phyloP scores from a whole-genome alignment of 92 coral and sea anemone species.

The Palythoa grandis region DNA sequence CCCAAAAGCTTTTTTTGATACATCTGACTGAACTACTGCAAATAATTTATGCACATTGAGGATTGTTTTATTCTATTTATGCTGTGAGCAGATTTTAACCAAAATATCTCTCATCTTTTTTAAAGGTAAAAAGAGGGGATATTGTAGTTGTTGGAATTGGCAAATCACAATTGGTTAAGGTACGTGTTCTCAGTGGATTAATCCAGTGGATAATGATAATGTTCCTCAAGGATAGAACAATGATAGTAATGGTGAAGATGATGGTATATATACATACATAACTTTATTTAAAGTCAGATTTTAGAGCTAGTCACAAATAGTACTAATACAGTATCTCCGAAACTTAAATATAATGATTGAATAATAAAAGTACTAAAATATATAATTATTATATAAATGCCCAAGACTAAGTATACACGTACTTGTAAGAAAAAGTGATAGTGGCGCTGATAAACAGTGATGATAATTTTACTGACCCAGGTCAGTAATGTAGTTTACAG shows the following conservation, averaged over 20 bases:
- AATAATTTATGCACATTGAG: background rate
- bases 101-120: background rate
- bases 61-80: background rate
- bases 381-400: no score
- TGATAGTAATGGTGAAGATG: background rate
- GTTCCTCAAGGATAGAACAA: background rate
- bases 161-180: constrained; percentile 87
- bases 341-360: no score
- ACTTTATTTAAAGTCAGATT: no score
- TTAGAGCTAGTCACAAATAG: no score
- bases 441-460: no score
- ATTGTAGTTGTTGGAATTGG: constrained; percentile 98
- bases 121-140: constrained; percentile 91
- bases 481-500: no score
- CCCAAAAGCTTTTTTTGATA: background rate
- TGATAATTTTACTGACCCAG: no score
- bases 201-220: background rate
- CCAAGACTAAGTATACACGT: no score
- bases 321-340: no score
- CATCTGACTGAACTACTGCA: background rate
- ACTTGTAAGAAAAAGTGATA: no score
- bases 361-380: no score
- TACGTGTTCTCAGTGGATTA: background rate
- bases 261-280: no score
- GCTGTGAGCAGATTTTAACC: background rate